A percentile compares a stretch with the other conserved stretches of the same genome.
Conservation (phyloP, 35 echinoderm and acorn worm genomes). For the Acanthaster planci region DNA sequence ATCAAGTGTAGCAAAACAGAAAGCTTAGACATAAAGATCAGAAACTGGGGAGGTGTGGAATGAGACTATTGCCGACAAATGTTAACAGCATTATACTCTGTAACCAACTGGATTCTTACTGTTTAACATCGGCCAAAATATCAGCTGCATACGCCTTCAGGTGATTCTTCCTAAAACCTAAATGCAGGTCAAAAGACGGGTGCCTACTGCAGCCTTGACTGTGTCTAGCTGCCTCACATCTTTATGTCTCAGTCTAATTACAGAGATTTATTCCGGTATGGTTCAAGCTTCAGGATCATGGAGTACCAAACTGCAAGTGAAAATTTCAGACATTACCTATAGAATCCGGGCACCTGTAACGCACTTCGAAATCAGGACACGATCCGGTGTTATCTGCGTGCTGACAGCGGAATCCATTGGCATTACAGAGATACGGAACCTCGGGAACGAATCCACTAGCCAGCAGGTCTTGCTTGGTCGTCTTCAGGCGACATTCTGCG, state of each 20-base stretch:
- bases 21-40: not conserved
- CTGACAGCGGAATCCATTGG: slow-evolving; percentile 11
- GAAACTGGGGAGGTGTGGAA: not conserved
- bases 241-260: not conserved
- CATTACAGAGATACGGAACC: slow-evolving; percentile 9
- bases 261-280: not conserved
- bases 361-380: not conserved
- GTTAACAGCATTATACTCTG: too few species aligned
- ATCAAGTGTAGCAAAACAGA: not conserved
- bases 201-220: not conserved
- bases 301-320: not conserved
- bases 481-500: not conserved
- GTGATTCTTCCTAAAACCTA: too few species aligned
- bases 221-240: not conserved
- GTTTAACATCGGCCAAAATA: not conserved
- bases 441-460: not conserved
- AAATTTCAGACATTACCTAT: not conserved
- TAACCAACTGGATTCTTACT: too few species aligned
- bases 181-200: too few species aligned
- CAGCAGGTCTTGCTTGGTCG: not conserved
- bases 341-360: not conserved
- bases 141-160: too few species aligned
- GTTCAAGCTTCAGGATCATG: not conserved
- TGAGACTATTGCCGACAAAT: not conserved
- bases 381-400: not conserved